phyloP scores from a whole-genome alignment of 2,888 invertebrate species.

The Eupithecia insigniata region DNA sequence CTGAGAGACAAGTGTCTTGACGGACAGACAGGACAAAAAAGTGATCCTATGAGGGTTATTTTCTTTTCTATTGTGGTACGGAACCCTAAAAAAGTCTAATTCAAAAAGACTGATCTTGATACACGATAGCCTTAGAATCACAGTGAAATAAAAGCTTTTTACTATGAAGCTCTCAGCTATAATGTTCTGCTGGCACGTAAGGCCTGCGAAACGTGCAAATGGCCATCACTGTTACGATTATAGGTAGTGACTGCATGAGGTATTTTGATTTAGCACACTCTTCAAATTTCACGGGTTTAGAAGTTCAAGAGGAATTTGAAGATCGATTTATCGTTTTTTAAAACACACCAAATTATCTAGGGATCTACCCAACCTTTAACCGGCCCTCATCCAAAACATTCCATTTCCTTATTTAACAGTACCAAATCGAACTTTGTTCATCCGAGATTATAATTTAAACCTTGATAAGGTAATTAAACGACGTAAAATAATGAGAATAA shows the following conservation, averaged over 20 bases:
- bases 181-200: slow-evolving; percentile 43
- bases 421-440: slow-evolving; percentile 39
- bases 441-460: slow-evolving; percentile 14
- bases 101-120: no score
- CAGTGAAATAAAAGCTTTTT: slow-evolving; percentile 28
- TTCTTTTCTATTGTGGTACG: no score
- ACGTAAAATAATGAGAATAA: slow-evolving; percentile 23
- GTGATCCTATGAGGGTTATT: background rate
- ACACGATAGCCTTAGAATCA: background rate
- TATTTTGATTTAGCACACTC: background rate
- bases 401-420: slow-evolving; percentile 33
- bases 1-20: background rate
- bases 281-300: background rate
- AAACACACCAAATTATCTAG: no score
- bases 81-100: no score
- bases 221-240: slow-evolving; percentile 1
- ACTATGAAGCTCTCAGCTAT: slow-evolving; percentile 31
- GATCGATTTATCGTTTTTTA: no score
- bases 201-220: slow-evolving; percentile 43
- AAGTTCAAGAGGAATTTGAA: no score
- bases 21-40: background rate
- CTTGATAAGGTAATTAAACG: slow-evolving; percentile 31
- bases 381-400: slow-evolving; percentile 30
- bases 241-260: background rate
- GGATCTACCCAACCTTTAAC: slow-evolving; percentile 19